A percentile compares a stretch with the other conserved stretches of the same genome.
These are phyloP conservation scores for Apamea anceps DNA, from an alignment of 2,888 invertebrate species.

Conservation along the genomic window DNA sequence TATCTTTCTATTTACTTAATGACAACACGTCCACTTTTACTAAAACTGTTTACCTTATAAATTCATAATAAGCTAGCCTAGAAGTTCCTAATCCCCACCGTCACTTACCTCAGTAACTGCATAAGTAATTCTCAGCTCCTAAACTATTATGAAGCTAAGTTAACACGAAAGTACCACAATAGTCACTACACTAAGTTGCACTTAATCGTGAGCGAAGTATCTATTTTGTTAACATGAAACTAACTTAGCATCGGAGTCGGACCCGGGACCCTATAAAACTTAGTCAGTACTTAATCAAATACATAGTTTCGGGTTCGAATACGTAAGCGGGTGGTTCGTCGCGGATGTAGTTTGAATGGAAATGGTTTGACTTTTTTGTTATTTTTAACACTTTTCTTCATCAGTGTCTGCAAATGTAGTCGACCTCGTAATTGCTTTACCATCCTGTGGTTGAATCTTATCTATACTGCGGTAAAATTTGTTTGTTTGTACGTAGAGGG, in stretches of 20 bases:
- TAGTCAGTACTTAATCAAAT: slow-evolving; percentile 76
- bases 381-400: not conserved
- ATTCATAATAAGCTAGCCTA: not conserved
- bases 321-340: slow-evolving; percentile 57
- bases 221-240: slow-evolving; percentile 64
- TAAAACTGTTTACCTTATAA: not conserved
- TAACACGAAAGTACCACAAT: slow-evolving; percentile 26
- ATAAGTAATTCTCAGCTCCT: slow-evolving; percentile 25
- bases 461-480: too few species aligned
- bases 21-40: not conserved
- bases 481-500: too few species aligned
- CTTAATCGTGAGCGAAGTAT: slow-evolving; percentile 64
- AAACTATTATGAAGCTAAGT: slow-evolving; percentile 31
- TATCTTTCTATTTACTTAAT: not conserved
- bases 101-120: slow-evolving; percentile 6
- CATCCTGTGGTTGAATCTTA: too few species aligned
- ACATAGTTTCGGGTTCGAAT: slow-evolving; percentile 75
- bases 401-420: not conserved
- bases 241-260: slow-evolving; percentile 53
- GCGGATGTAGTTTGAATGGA: slow-evolving; percentile 44
- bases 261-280: slow-evolving; percentile 73
- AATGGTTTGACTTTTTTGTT: not conserved
- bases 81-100: slow-evolving; percentile 14
- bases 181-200: slow-evolving; percentile 52
- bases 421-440: not conserved